Percentiles rank a stretch among this genome's conserved stretches.
These are phyloP conservation scores for Drosophila fuyamai DNA, from an alignment of 1,140 invertebrate species.

Conservation along the genomic window DNA sequence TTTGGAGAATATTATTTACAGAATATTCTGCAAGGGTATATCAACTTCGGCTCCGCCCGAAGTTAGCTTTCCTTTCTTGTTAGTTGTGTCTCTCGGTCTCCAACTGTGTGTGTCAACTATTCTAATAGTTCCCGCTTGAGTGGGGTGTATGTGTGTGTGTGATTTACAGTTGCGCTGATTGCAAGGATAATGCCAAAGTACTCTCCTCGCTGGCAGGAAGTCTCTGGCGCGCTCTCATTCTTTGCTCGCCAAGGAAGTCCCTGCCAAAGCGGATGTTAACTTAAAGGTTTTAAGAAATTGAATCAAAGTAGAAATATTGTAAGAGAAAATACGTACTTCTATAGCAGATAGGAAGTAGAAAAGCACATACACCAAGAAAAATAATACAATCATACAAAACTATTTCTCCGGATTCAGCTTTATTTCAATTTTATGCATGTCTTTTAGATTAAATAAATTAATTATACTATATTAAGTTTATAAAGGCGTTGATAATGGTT, in stretches of 20 bases:
- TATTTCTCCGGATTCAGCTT: too few relatives aligned
- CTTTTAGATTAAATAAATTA: too few relatives aligned
- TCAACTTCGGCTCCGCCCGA: too few relatives aligned
- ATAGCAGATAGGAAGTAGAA: background rate
- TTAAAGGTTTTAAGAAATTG: slow-evolving; percentile 83
- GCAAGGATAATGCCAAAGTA: slow-evolving; percentile 71
- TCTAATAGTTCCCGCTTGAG: slow-evolving; percentile 53
- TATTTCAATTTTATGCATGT: too few relatives aligned
- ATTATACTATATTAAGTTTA: too few relatives aligned
- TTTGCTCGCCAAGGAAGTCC: slow-evolving; percentile 31
- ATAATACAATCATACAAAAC: background rate
- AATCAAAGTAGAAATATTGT: slow-evolving; percentile 79
- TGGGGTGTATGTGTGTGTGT: slow-evolving; percentile 36
- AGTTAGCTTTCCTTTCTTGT: too few relatives aligned
- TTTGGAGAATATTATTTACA: too few relatives aligned
- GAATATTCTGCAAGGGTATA: too few relatives aligned
- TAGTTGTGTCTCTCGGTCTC: slow-evolving; percentile 34
- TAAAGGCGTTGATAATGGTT: too few relatives aligned
- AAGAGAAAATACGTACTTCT: slow-evolving; percentile 36
- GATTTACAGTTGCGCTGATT: slow-evolving; percentile 81
- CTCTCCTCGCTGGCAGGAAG: slow-evolving; percentile 40
- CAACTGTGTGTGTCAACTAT: slow-evolving; percentile 49
- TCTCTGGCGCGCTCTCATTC: slow-evolving; percentile 16
- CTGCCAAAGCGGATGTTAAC: slow-evolving; percentile 79
- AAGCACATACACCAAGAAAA: slow-evolving; percentile 5